Conservation (phyloP, 2,888 invertebrate species). For the Eucriotettix oculatus region DNA sequence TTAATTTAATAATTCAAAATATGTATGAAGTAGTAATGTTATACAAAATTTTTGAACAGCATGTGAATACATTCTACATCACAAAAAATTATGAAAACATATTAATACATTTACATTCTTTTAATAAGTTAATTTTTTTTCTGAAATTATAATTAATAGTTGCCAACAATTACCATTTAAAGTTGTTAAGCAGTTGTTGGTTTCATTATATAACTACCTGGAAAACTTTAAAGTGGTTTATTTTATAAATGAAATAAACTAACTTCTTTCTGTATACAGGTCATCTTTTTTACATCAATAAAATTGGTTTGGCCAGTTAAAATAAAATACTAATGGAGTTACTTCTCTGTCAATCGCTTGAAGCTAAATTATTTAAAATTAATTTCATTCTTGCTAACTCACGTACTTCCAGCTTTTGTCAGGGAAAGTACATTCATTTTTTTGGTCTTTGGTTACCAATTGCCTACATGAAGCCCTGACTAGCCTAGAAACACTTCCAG, state of each 20-base stretch:
- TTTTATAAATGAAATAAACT: neutral
- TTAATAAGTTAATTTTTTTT: too few relatives aligned
- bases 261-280: conserved; percentile 9
- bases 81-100: too few relatives aligned
- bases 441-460: neutral
- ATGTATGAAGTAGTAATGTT: too few relatives aligned
- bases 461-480: neutral
- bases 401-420: neutral
- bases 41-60: too few relatives aligned
- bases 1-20: too few relatives aligned
- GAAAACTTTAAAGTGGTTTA: neutral
- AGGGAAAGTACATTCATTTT: neutral
- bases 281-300: conserved; percentile 13
- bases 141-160: too few relatives aligned
- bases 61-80: too few relatives aligned
- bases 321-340: neutral
- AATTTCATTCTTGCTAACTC: neutral
- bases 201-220: neutral
- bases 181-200: neutral
- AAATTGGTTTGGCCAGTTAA: conserved; percentile 8
- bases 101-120: too few relatives aligned
- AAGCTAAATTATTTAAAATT: neutral
- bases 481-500: neutral
- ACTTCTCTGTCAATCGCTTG: neutral
- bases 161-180: neutral